Base-by-base conservation (phyloP, 2,113 vertebrate genomes). In the Lamprologus lemairii region DNA sequence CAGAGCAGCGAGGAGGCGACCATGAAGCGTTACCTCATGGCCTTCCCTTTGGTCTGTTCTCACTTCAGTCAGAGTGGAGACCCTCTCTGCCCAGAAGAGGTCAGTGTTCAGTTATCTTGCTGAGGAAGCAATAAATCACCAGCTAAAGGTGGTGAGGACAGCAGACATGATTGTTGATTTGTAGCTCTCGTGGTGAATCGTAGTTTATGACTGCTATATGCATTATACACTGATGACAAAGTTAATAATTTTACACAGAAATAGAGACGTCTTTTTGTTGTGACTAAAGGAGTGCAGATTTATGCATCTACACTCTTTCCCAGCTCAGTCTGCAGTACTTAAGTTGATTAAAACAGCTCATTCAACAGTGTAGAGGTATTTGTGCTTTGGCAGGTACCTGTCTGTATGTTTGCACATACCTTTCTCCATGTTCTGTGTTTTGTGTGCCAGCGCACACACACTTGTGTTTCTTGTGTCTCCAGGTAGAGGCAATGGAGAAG, bases 81-180 rank as follows among this genome's bases (percentile, higher is more conserved):
- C 85, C 90, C 96, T 45, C 96, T 98, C 94, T 99, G 98, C 60
- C 98, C 98, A 5, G 98, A 99, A 93, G 98, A 99, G 98, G 98
- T 98, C 94, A 94, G 97, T 96, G 83, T 83, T 94, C 80, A 82
- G 87, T 87, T 7, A 58, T 35, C 60, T 7, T 60, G 86, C 37
- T 37, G 31, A 33, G 16, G 8, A 68, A 58, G 8, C 13, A 7
- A 12, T 58, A 14, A 58, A 71, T 78, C 47, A 53, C 47, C 8
- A 40, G 11, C 26, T 55, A 21, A 53, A 3, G 13, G 26, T n/a
- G 5, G 5, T 0, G 11, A 82, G 37, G 12, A 14, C 17, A 23
- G 51, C 9, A 42, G 19, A 28, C 1, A 45, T 2, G 10, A n/a
- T 82, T 19, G 78, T 40, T 7, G 7, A 78, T 65, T 47, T 28